Conservation (phyloP, 37 sponge, comb jelly and placozoan species). For the Spongia lamella region DNA sequence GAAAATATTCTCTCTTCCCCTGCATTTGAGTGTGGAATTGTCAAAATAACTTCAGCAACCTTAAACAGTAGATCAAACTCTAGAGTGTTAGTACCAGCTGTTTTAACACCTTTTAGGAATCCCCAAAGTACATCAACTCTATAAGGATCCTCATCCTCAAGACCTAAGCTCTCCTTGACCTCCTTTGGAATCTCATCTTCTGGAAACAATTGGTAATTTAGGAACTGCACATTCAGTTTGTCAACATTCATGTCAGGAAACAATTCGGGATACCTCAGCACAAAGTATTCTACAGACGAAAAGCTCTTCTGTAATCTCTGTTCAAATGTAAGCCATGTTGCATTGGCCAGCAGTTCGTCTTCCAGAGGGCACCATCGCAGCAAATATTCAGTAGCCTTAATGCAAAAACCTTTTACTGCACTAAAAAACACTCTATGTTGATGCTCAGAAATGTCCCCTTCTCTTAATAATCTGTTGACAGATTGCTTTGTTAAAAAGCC, state of each 20-base stretch:
- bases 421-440: too few species aligned
- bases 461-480: too few species aligned
- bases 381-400: too few species aligned
- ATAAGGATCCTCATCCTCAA: conserved; percentile 10
- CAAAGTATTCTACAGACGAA: conserved; percentile 28
- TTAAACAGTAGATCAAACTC: background rate
- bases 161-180: conserved; percentile 10
- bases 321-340: conserved; percentile 29
- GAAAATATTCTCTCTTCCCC: conserved; percentile 3
- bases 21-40: background rate
- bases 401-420: too few species aligned
- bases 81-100: background rate
- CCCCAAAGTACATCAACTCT: background rate
- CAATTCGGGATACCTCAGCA: conserved; percentile 16
- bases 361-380: too few species aligned
- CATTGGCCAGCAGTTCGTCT: too few species aligned
- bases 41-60: background rate
- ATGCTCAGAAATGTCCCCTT: too few species aligned
- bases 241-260: conserved; percentile 3
- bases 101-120: background rate
- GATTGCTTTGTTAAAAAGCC: too few species aligned
- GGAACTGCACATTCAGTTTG: conserved; percentile 29
- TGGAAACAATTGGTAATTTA: conserved; percentile 19
- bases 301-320: conserved; percentile 17
- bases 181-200: conserved; percentile 1